Evolutionary conservation across 2,888 invertebrate genomes (phyloP), one percentile per base, ranked within the genome.

Genomic region (Crioceris asparagi): DNA sequence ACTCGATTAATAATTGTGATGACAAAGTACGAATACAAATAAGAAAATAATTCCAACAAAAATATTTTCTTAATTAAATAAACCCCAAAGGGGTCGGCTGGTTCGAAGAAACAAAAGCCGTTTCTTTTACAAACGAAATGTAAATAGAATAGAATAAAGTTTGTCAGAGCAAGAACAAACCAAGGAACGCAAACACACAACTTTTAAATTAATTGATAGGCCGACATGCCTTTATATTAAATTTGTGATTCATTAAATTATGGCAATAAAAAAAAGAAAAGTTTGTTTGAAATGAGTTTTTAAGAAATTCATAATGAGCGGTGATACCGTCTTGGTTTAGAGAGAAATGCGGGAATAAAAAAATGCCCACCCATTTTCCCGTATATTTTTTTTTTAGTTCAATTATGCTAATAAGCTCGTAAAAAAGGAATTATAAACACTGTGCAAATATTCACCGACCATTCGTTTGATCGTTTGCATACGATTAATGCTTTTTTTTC

Each of bases 381-480:
- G 51, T 21, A 21, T 7, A 50, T 50, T 49, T 48, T 49, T 51
- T 54, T 51, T 43, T 47, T 53, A 53, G 54, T 59, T 57, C 61
- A 56, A 55, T 59, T 61, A 63, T 63, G 62, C 58, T 61, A 63
- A 64, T 62, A 44, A 56, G 54, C 46, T 54, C 54, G 57, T 62
- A 62, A 62, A 62, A 62, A 61, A 56, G 57, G 56, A 62, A 63
- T 63, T 62, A 63, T 62, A 62, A 63, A 64, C 63, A 62, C 61
- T 60, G 62, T 60, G 58, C 62, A 63, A 64, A 64, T 64, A 63
- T 63, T 62, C 63, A 60, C 59, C 61, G 59, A 55, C 59, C 57
- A 61, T n/a, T n/a, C n/a, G n/a, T n/a, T n/a, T n/a, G n/a, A n/a
- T n/a, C 52, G 62, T 63, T 63, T 63, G 62, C 63, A 63, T 62